These are phyloP conservation scores for Takifugu rubripes DNA, from an alignment of 2,797 vertebrate genomes.

Conservation along the genomic window DNA sequence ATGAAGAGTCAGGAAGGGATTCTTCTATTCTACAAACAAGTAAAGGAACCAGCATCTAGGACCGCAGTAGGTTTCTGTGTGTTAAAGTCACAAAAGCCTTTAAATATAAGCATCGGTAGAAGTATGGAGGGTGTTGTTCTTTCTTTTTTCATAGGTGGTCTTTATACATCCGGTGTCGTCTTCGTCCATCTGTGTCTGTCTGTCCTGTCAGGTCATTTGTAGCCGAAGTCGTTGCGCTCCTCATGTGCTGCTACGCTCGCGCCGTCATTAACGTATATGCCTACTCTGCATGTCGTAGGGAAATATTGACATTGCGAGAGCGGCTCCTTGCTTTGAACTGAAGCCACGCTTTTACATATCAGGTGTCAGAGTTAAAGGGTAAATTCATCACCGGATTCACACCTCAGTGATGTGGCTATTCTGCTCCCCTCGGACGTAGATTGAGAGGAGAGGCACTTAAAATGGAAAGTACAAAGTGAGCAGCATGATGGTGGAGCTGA, in stretches of 20 bases:
- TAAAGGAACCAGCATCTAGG: conserved; percentile 65
- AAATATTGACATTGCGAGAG: conserved; percentile 71
- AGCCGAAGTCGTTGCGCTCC: conserved; percentile 55
- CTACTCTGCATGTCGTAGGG: conserved; percentile 68
- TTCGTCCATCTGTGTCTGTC: conserved; percentile 60
- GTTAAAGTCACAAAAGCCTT: conserved; percentile 54
- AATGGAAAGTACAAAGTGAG: conserved; percentile 46
- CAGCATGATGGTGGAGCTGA: conserved; percentile 61
- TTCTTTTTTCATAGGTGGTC: not conserved
- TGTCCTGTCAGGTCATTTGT: conserved; percentile 72
- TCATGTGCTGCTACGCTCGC: conserved; percentile 67
- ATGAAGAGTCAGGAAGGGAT: conserved; percentile 58
- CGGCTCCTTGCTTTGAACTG: conserved; percentile 55
- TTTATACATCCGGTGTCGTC: conserved; percentile 26
- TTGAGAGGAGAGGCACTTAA: conserved; percentile 62
- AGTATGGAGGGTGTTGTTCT: conserved; percentile 7
- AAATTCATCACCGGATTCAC: conserved; percentile 65
- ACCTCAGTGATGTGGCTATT: conserved; percentile 53
- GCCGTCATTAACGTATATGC: conserved; percentile 67
- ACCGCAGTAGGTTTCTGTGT: conserved; percentile 57
- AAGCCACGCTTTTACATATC: conserved; percentile 59
- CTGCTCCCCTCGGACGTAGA: conserved; percentile 47
- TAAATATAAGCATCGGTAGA: conserved; percentile 24
- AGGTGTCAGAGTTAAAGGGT: conserved; percentile 62
- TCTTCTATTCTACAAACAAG: conserved; percentile 57